Evolutionary conservation across 2,797 vertebrate genomes (phyloP).

Genomic region (Pseudocheirus occidentalis): DNA sequence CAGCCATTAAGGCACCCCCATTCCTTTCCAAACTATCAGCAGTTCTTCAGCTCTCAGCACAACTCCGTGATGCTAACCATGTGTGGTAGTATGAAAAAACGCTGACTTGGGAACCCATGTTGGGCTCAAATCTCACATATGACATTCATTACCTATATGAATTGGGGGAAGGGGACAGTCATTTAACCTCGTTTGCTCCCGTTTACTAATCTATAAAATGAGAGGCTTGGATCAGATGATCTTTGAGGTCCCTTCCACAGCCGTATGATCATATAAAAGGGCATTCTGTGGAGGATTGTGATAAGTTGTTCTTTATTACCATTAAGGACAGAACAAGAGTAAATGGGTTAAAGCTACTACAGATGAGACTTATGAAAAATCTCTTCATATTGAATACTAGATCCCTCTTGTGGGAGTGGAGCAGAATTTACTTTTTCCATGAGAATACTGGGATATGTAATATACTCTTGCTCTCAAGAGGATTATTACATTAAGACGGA

Average conservation of each 20-base stretch:
- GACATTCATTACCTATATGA: not conserved
- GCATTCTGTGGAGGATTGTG: not conserved
- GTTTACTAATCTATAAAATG: not conserved
- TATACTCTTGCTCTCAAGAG: not conserved
- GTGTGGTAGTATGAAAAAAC: not conserved
- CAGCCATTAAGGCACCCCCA: not conserved
- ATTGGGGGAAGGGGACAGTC: not conserved
- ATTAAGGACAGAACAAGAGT: not conserved
- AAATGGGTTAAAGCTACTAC: not conserved
- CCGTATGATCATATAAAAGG: not conserved
- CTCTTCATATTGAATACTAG: not conserved
- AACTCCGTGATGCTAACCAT: not conserved
- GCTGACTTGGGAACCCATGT: not conserved
- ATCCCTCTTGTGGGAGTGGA: not conserved
- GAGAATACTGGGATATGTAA: not conserved
- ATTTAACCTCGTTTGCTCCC: not conserved
- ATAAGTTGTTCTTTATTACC: not conserved
- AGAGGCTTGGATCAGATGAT: not conserved
- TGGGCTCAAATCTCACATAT: not conserved
- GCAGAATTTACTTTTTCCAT: not conserved
- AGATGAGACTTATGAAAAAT: not conserved
- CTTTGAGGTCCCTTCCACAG: not conserved
- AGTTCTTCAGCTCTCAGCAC: not conserved
- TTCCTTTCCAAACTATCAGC: not conserved
- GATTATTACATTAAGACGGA: not conserved